Evolutionary conservation across 2,113 vertebrate species (phyloP).

Genomic region (Anguilla japonica): DNA sequence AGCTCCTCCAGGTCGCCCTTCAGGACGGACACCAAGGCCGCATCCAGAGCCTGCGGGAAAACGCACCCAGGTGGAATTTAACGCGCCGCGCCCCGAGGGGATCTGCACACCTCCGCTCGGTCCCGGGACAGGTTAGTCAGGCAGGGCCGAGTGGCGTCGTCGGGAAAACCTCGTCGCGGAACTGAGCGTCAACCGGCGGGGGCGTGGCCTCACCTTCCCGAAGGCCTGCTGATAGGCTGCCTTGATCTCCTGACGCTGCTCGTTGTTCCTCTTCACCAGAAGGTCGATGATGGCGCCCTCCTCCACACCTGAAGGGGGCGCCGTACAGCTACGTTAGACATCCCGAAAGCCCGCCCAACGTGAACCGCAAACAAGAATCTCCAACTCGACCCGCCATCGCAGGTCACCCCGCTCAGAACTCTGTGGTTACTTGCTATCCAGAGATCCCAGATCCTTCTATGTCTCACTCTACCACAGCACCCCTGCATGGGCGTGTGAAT

Average conservation of each 20-base stretch:
- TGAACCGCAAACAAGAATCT: not conserved
- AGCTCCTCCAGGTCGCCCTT: constrained; percentile 76
- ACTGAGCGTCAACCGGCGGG: not conserved
- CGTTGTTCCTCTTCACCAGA: constrained; percentile 80
- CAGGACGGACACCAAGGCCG: constrained; percentile 75
- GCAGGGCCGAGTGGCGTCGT: no score
- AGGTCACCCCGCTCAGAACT: not conserved
- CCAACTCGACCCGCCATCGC: not conserved
- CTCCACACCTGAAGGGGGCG: constrained; percentile 74
- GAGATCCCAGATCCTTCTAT: no score
- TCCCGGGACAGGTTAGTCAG: not conserved
- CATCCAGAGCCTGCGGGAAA: constrained; percentile 69
- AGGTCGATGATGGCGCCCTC: constrained; percentile 82
- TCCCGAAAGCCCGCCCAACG: no score
- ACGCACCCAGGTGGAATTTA: not conserved
- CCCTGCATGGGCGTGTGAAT: not conserved
- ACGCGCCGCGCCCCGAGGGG: not conserved
- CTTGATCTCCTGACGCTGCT: constrained; percentile 87
- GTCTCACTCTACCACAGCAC: not conserved
- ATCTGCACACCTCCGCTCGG: no score
- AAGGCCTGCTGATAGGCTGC: constrained; percentile 74
- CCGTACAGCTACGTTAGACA: not conserved
- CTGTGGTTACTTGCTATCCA: not conserved
- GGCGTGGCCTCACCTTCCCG: constrained; percentile 71
- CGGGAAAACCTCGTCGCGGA: no score